Percentiles rank a stretch among this genome's conserved stretches.
phyloP scores from a whole-genome alignment of 2,888 invertebrate species.

The Tenthredo notha region DNA sequence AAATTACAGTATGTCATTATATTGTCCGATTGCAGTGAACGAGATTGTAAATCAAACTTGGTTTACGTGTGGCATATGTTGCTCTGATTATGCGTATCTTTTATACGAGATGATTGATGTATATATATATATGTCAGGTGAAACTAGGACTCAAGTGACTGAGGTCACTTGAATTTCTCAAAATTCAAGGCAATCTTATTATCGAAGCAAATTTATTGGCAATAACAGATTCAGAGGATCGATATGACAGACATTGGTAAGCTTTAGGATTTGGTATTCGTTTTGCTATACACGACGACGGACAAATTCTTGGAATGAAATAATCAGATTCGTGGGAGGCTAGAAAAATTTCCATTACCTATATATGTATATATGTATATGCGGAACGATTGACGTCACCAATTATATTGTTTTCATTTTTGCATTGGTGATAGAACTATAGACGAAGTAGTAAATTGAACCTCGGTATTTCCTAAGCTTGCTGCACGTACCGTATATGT shows the following conservation, averaged over 20 bases:
- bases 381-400: neutral
- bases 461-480: neutral
- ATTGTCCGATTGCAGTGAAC: neutral
- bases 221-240: neutral
- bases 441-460: neutral
- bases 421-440: neutral
- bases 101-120: neutral
- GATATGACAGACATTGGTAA: neutral
- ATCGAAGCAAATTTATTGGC: constrained; percentile 29
- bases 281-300: neutral
- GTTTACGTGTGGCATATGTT: neutral
- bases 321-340: neutral
- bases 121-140: neutral
- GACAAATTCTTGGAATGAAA: neutral
- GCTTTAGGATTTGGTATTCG: neutral
- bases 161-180: neutral
- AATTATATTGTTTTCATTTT: constrained; percentile 9
- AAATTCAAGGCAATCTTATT: constrained; percentile 33
- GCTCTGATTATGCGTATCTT: neutral
- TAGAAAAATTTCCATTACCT: neutral
- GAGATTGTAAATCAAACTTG: neutral
- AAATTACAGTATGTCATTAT: neutral
- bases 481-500: neutral
- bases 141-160: neutral
- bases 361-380: neutral